Base-by-base conservation (phyloP, 2,113 vertebrate species). In the Corythoichthys haematopterus region DNA sequence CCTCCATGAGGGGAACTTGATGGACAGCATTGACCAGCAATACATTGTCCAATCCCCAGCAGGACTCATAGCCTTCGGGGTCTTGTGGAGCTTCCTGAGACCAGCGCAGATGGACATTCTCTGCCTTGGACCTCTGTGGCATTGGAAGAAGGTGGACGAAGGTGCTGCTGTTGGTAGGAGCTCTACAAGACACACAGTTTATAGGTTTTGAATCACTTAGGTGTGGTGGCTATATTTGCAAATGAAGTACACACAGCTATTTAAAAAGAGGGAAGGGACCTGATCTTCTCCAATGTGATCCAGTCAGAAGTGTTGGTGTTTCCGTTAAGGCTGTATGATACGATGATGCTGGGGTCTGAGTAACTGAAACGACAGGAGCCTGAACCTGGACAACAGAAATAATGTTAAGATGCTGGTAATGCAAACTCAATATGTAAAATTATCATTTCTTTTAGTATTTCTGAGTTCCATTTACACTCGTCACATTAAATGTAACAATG, bases 341-440 rank as follows among this genome's bases (percentile, higher is more conserved):
- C 94, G 0, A 86, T 87, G 86, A 99, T 96, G 85, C 85, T 92
- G 79, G 96, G 95, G 85, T 99, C 97, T 48, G 95, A 95, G 80
- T 96, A 98, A 87, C 95, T 98, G 77, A 96, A 99, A 58, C 94
- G 93, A 72, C 96, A 98, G 0, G 95, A 94, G 64, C 97, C 97
- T 0, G 97, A 98, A 66, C 97, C 97, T 99, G 88, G 33, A 9
- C 53, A 62, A 78, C 20, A 77, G 5, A 76, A 43, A 68, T 15
- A 66, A 68, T 48, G 55, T 76, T 37, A 0, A 43, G 57, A 69
- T 28, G 47, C 33, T 13, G 45, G 28, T 1, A 64, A 62, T 45
- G 37, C 6, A 43, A 4, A 7, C 11, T 57, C 28, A 36, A 56
- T 7, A 6, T 53, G 8, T 8, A 33, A 53, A 55, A 55, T 33